These are phyloP conservation scores for Epinephelus malabaricus DNA, from an alignment of 2,797 vertebrate genomes.

Conservation along the genomic window DNA sequence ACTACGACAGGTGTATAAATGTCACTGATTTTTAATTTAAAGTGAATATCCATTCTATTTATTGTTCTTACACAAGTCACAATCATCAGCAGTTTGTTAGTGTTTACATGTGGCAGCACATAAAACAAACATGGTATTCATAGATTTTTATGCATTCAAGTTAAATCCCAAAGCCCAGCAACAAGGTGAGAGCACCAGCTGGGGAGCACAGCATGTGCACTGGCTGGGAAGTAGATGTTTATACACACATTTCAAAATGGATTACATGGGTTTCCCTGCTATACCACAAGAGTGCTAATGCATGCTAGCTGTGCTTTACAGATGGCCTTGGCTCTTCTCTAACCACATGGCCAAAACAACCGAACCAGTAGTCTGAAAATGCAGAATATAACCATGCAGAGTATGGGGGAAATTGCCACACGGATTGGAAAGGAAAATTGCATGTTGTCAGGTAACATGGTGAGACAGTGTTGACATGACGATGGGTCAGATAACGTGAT, in stretches of 20 bases:
- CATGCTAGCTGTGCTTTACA: neutral
- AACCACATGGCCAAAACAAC: neutral
- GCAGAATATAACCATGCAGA: neutral
- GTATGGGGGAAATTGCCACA: neutral
- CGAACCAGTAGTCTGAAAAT: neutral
- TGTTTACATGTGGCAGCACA: neutral
- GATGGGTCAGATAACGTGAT: conserved; percentile 20
- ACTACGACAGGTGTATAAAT: neutral
- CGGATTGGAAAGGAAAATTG: conserved; percentile 16
- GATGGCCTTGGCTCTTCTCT: neutral
- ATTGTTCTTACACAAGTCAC: neutral
- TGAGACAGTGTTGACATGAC: conserved; percentile 18
- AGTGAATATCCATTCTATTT: neutral
- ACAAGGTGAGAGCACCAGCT: neutral
- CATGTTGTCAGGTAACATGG: conserved; percentile 14
- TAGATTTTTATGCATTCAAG: neutral
- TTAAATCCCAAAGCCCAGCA: neutral
- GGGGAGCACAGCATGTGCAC: neutral
- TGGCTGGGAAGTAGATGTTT: conserved; percentile 9
- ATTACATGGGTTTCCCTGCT: conserved; percentile 1
- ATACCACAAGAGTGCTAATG: neutral
- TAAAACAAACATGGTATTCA: neutral
- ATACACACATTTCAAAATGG: neutral
- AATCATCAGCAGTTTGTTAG: neutral
- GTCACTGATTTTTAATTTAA: neutral